Evolutionary conservation across 2,888 invertebrate genomes (phyloP).

Genomic region (Hyalella azteca): DNA sequence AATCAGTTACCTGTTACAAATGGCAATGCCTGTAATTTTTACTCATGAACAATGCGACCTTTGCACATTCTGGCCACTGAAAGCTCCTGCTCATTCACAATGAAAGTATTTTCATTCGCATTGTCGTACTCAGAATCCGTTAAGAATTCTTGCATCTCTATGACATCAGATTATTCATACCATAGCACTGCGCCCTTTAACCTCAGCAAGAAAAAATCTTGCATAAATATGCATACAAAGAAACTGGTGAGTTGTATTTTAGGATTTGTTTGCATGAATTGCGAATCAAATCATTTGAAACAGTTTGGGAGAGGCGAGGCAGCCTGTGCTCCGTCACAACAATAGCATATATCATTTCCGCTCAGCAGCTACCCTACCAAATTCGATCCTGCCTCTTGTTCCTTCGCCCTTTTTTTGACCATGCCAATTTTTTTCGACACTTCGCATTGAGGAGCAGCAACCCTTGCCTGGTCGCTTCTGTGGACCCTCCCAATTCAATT

Average conservation of each 20-base stretch:
- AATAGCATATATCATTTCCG: slow-evolving; percentile 39
- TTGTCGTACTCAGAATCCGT: neutral
- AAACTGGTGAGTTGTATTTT: neutral
- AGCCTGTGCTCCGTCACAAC: slow-evolving; percentile 21
- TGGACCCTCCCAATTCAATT: neutral
- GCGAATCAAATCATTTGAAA: slow-evolving; percentile 22
- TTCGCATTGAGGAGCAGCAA: neutral
- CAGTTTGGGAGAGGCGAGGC: slow-evolving; percentile 6
- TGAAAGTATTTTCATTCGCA: no score
- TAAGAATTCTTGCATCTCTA: neutral
- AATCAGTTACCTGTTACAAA: no score
- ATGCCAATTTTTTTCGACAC: slow-evolving; percentile 8
- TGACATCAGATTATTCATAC: neutral
- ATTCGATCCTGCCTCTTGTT: slow-evolving; percentile 36
- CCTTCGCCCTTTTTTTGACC: neutral
- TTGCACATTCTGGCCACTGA: no score
- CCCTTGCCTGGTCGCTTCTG: neutral
- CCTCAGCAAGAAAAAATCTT: neutral
- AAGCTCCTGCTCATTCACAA: no score
- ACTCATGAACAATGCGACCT: no score
- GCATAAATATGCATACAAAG: slow-evolving; percentile 32
- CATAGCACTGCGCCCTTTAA: slow-evolving; percentile 10
- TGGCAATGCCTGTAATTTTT: no score
- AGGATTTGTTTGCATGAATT: neutral
- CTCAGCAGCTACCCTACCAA: slow-evolving; percentile 3